Base-by-base conservation (phyloP, 2,888 invertebrate species). In the Flexamia atlantica region DNA sequence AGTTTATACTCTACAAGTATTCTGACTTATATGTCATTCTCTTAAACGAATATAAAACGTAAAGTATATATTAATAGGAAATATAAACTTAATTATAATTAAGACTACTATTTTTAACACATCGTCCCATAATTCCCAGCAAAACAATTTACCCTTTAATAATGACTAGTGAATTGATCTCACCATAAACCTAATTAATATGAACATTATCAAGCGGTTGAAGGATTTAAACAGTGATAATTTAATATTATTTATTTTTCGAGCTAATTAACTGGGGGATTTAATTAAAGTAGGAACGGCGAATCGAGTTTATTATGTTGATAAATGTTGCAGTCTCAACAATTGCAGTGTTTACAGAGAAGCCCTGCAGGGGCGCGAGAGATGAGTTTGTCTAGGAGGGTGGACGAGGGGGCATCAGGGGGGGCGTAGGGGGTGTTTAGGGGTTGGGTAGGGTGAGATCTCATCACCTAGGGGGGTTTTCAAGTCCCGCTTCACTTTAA, bases 251-350 rank as follows among this genome's bases (percentile, higher is more conserved):
- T 64, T 64, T 64, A 64, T 64, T 64, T 46, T 64, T 28, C 64
- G 1, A 14, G 28, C 28, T 64, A 64, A 64, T 64, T 64, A 64
- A 64, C 3, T 64, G 30, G 64, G 28, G 5, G 57, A 20, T 64
- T 64, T 64, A 64, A 64, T 64, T 64, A 64, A 64, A 64, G 28
- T 64, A 64, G 64, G 30, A 30, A 28, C 14, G 28, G 64, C 14
- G 28, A 64, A 64, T 64, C 28, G 64, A 64, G 64, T 64, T 64
- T 64, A 64, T 64, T 64, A 64, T 64, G 64, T 64, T 64, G 64
- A 64, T 64, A 64, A 64, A 64, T 64, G 64, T 64, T 28, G 64
- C 64, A 64, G 64, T 9, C 64, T 30, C 64, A 28, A 64, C 64
- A 64, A 64, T 64, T 28, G 64, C 12, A 64, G 64, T 28, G 64